A percentile compares a stretch with the other conserved stretches of the same genome.
phyloP scores from a whole-genome alignment of 2,888 invertebrate species.

The Taphrorychus bicolor region DNA sequence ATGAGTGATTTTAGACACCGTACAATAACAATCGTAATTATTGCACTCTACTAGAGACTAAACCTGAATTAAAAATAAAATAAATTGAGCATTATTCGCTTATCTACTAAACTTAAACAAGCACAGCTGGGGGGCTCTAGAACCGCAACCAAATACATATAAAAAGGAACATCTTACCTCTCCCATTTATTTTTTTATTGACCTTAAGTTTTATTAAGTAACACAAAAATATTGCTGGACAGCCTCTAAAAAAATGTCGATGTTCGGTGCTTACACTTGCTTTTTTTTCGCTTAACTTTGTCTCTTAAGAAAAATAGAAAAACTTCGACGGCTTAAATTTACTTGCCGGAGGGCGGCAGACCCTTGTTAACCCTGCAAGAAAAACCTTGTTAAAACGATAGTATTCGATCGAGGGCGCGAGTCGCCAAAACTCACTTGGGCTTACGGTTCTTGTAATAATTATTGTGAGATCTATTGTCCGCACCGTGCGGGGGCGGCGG shows the following conservation, averaged over 20 bases:
- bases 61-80: background rate
- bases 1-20: too few species aligned
- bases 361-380: constrained; percentile 52
- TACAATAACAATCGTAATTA: too few species aligned
- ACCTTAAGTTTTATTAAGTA: constrained; percentile 17
- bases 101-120: constrained; percentile 14
- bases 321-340: constrained; percentile 2
- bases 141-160: constrained; percentile 4
- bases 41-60: too few species aligned
- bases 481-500: constrained; percentile 4
- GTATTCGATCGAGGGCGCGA: background rate
- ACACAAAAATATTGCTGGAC: constrained; percentile 28
- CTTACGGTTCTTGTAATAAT: constrained; percentile 40
- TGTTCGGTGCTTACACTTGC: constrained; percentile 18
- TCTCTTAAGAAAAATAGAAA: background rate
- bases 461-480: constrained; percentile 39
- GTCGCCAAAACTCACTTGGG: background rate
- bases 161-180: constrained; percentile 30
- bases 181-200: constrained; percentile 20
- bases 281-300: constrained; percentile 18
- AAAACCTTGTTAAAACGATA: constrained; percentile 7
- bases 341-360: constrained; percentile 53
- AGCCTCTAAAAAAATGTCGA: constrained; percentile 34
- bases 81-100: constrained; percentile 23
- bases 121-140: background rate